A percentile compares a stretch with the other conserved stretches of the same genome.
phyloP scores from a whole-genome alignment of 2,888 invertebrate species.

The Pimpla rufipes region DNA sequence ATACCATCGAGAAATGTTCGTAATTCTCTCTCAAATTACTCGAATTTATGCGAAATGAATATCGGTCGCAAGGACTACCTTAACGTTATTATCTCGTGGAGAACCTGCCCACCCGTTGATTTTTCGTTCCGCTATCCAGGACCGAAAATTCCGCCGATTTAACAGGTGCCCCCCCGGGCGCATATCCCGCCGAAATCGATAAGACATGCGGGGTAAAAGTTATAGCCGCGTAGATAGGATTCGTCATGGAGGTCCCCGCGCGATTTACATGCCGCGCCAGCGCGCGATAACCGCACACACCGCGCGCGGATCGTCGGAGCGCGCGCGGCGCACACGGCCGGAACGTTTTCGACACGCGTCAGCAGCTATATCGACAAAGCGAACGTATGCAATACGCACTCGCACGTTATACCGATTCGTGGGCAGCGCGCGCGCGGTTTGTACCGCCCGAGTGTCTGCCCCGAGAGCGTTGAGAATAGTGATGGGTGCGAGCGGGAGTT shows the following conservation, averaged over 20 bases:
- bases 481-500: conserved; percentile 5
- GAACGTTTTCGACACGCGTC: conserved; percentile 31
- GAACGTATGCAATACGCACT: conserved; percentile 20
- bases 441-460: conserved; percentile 4
- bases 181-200: background rate
- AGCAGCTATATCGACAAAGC: conserved; percentile 29
- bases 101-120: no score
- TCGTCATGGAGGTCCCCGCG: background rate
- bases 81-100: no score
- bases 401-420: conserved; percentile 34
- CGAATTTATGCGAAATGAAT: no score
- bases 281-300: conserved; percentile 15
- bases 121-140: no score
- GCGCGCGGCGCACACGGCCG: background rate
- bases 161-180: no score
- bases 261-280: conserved; percentile 3
- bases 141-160: no score
- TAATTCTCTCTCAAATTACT: no score
- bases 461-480: background rate
- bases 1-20: no score
- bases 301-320: background rate
- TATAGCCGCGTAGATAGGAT: conserved; percentile 6
- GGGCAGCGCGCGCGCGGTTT: background rate
- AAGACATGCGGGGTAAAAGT: conserved; percentile 2
- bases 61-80: no score